A percentile compares a stretch with the other conserved stretches of the same genome.
Evolutionary conservation across 2,888 invertebrate genomes (phyloP).

Genomic region (Teinopalpus imperialis): DNA sequence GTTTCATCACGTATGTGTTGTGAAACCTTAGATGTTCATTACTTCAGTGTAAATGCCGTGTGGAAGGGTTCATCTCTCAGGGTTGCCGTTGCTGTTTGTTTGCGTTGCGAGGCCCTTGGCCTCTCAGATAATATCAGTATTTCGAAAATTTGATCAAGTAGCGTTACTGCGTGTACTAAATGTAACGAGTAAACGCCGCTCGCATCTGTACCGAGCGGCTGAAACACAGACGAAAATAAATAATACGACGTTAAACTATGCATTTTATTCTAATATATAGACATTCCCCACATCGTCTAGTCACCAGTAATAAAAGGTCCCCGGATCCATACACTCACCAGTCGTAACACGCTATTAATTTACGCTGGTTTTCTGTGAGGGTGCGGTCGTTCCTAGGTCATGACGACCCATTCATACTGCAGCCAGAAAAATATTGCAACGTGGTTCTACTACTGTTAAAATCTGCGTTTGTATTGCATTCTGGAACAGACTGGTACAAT

Average conservation of each 20-base stretch:
- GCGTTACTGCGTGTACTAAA: constrained; percentile 75
- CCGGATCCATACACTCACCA: too few relatives aligned
- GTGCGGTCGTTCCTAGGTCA: too few relatives aligned
- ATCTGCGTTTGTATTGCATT: too few relatives aligned
- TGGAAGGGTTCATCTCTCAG: constrained; percentile 54
- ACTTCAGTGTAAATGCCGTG: constrained; percentile 36
- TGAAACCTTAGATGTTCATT: constrained; percentile 42
- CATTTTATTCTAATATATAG: constrained; percentile 58
- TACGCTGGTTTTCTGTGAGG: too few relatives aligned
- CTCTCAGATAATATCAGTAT: constrained; percentile 77
- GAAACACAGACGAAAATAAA: constrained; percentile 77
- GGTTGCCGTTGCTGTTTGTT: constrained; percentile 63
- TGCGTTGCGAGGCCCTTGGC: constrained; percentile 67
- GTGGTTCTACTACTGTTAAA: too few relatives aligned
- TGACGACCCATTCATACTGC: too few relatives aligned
- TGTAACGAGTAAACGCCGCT: constrained; percentile 61
- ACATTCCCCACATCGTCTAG: too few relatives aligned
- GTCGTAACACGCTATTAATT: too few relatives aligned
- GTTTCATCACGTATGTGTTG: constrained; percentile 33
- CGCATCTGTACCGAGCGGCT: constrained; percentile 69
- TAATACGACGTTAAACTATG: constrained; percentile 73
- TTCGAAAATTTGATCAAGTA: constrained; percentile 78
- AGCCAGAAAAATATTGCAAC: too few relatives aligned
- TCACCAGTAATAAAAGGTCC: too few relatives aligned
- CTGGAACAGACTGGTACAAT: too few relatives aligned